Evolutionary conservation across 2,113 vertebrate genomes (phyloP).

Genomic region (Seriola aureovittata): DNA sequence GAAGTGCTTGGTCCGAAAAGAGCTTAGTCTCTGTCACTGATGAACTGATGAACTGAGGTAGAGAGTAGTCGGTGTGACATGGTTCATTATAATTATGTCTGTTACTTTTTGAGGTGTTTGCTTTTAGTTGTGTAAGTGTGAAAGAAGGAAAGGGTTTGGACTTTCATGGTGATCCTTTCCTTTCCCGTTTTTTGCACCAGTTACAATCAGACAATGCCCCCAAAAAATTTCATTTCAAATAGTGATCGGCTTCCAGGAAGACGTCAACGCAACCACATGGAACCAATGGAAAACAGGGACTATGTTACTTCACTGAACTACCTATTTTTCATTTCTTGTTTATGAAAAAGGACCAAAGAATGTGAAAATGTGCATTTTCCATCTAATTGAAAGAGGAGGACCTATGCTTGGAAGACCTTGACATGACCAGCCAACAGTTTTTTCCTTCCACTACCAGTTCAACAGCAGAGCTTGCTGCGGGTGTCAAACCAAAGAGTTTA

Average conservation of each 20-base stretch:
- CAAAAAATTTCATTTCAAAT: neutral
- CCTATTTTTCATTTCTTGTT: constrained; percentile 41
- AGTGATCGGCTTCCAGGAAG: neutral
- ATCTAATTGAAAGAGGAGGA: constrained; percentile 9
- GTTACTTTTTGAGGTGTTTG: constrained; percentile 32
- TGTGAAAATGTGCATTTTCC: constrained; percentile 37
- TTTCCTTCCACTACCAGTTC: neutral
- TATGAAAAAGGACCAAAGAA: constrained; percentile 71
- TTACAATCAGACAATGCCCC: constrained; percentile 6
- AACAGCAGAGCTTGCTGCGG: constrained; percentile 12
- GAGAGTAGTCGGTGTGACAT: constrained; percentile 13
- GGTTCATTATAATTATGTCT: constrained; percentile 35
- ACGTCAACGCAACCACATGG: neutral
- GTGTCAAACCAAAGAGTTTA: constrained; percentile 21
- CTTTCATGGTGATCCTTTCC: constrained; percentile 16
- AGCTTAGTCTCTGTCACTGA: constrained; percentile 94
- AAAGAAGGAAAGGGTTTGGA: constrained; percentile 41
- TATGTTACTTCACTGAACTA: constrained; percentile 27
- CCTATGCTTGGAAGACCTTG: neutral
- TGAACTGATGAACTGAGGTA: constrained; percentile 28
- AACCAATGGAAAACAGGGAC: constrained; percentile 10
- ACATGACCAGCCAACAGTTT: neutral
- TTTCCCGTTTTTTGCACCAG: constrained; percentile 6
- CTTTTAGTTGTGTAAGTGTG: constrained; percentile 24
- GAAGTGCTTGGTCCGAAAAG: constrained; percentile 93